These are phyloP conservation scores for Phytoseiulus persimilis DNA, from an alignment of 2,888 invertebrate genomes.

Conservation along the genomic window DNA sequence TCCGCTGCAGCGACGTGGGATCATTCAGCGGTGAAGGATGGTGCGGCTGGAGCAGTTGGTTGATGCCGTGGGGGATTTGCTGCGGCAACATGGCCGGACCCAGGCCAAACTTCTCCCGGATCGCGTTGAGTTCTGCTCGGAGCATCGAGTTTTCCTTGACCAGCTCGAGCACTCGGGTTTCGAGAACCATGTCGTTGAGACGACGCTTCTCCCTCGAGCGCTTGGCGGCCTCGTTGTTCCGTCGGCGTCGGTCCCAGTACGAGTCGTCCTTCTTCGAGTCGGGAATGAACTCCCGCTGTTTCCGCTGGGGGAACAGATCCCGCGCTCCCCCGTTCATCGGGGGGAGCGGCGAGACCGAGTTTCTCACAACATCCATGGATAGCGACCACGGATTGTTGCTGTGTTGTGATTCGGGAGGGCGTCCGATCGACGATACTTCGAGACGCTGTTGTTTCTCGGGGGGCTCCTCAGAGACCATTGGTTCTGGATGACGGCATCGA, in stretches of 20 bases:
- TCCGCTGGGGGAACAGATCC: conserved; percentile 62
- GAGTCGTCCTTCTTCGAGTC: conserved; percentile 92
- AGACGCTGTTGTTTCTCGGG: conserved; percentile 38
- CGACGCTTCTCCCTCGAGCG: conserved; percentile 90
- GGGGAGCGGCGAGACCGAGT: background rate
- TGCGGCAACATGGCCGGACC: conserved; percentile 74
- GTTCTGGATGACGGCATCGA: conserved; percentile 24
- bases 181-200: conserved; percentile 91
- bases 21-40: conserved; percentile 46
- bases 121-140: conserved; percentile 80
- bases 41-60: conserved; percentile 64
- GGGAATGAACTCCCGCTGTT: conserved; percentile 91
- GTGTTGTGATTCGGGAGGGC: conserved; percentile 6
- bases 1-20: conserved; percentile 39
- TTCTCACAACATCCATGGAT: conserved; percentile 8
- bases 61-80: conserved; percentile 68
- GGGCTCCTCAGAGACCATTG: conserved; percentile 37
- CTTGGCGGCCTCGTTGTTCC: conserved; percentile 95
- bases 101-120: conserved; percentile 84
- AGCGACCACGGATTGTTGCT: conserved; percentile 21
- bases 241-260: conserved; percentile 89
- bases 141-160: conserved; percentile 91
- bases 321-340: conserved; percentile 22
- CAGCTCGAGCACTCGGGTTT: conserved; percentile 82
- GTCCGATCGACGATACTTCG: conserved; percentile 21